Evolutionary conservation across 30 jellyfish, hydroid and myxozoan species (phyloP).

Genomic region (Aurelia coerulea): DNA sequence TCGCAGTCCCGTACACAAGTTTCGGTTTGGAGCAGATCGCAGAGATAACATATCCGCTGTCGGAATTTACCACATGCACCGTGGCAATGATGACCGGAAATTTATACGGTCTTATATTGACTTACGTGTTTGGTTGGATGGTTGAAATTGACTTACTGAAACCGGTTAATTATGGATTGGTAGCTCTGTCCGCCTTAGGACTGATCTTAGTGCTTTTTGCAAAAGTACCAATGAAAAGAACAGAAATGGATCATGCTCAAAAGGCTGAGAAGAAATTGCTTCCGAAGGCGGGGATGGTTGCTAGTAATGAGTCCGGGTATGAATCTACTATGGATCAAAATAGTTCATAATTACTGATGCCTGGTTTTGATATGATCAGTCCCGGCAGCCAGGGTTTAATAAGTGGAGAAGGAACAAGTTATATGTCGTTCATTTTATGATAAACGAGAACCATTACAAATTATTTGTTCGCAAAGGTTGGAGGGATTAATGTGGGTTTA

Average conservation of each 20-base stretch:
- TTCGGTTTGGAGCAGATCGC: constrained; percentile 82
- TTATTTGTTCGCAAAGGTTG: too few relatives aligned
- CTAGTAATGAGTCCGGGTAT: constrained; percentile 20
- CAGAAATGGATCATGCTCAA: constrained; percentile 57
- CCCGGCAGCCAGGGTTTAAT: too few relatives aligned
- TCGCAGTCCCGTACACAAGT: constrained; percentile 73
- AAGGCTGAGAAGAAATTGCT: not conserved
- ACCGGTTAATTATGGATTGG: constrained; percentile 28
- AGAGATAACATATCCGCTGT: constrained; percentile 80
- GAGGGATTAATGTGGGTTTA: too few relatives aligned
- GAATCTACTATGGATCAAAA: constrained; percentile 41
- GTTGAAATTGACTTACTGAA: constrained; percentile 37
- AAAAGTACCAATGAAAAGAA: constrained; percentile 57
- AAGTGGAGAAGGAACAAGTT: too few relatives aligned
- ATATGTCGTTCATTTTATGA: too few relatives aligned
- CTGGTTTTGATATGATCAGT: not conserved
- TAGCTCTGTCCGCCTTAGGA: constrained; percentile 37
- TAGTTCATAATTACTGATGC: not conserved
- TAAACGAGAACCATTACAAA: too few relatives aligned
- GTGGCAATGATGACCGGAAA: constrained; percentile 62
- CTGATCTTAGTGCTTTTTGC: constrained; percentile 38
- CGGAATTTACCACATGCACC: constrained; percentile 74
- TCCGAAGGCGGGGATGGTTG: not conserved
- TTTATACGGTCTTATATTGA: constrained; percentile 55
- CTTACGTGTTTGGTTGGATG: constrained; percentile 64